A percentile compares a stretch with the other conserved stretches of the same genome.
These are phyloP conservation scores for Drosophila neonasuta DNA, from an alignment of 2,888 invertebrate species.

Conservation along the genomic window DNA sequence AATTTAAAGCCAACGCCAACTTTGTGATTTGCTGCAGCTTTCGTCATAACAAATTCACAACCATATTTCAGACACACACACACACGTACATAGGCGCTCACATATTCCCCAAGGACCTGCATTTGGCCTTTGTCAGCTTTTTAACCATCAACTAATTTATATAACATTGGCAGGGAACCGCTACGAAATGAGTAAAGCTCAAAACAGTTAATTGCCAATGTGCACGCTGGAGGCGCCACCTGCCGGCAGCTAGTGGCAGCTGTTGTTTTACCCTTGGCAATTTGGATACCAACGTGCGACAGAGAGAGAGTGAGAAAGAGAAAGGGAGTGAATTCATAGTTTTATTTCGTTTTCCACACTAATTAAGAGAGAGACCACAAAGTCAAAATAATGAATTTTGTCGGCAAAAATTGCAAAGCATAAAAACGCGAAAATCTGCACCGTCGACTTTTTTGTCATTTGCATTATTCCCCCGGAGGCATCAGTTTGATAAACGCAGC, in stretches of 20 bases:
- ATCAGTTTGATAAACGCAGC: not conserved
- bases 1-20: slow-evolving; percentile 31
- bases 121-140: slow-evolving; percentile 43
- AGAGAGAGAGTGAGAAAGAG: no score
- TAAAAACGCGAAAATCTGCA: slow-evolving; percentile 21
- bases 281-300: slow-evolving; percentile 4
- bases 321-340: slow-evolving; percentile 26
- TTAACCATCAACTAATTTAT: slow-evolving; percentile 56
- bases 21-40: slow-evolving; percentile 3
- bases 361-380: slow-evolving; percentile 48
- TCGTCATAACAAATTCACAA: slow-evolving; percentile 23
- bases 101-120: slow-evolving; percentile 32
- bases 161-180: slow-evolving; percentile 49
- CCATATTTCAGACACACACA: not conserved
- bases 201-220: slow-evolving; percentile 56
- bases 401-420: slow-evolving; percentile 22
- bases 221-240: slow-evolving; percentile 52
- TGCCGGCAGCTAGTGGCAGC: slow-evolving; percentile 28
- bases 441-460: not conserved
- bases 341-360: slow-evolving; percentile 41
- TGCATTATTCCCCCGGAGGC: slow-evolving; percentile 5
- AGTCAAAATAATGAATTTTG: slow-evolving; percentile 38
- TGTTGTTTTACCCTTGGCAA: slow-evolving; percentile 2
- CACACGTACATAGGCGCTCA: not conserved
- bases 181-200: slow-evolving; percentile 26